Evolutionary conservation across 2,888 invertebrate species (phyloP), one percentile per base, ranked within the genome.

Genomic region (Mythimna loreyi): DNA sequence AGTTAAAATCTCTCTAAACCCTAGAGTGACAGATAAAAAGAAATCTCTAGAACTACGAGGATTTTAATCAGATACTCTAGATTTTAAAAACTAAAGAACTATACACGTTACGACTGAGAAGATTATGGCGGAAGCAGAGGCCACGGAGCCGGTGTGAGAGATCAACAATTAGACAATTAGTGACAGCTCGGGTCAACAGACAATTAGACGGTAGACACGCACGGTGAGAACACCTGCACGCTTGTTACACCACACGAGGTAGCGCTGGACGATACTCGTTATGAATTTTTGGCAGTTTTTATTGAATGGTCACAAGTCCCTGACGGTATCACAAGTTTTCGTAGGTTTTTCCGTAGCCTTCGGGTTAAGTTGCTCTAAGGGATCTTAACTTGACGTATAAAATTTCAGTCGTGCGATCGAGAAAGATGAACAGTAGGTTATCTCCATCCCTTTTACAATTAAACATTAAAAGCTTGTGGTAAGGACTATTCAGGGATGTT

Each of bases 131-230:
- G 23, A 62, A 36, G 33, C 61, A 5, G 23, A 13, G 23, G 21
- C 36, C 25, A 13, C 13, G 6, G 28, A 64, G 19, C 36, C 45
- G 1, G 25, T 16, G 40, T 52, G n/a, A 25, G 28, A 23, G 28
- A 23, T 25, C 23, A 53, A 9, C 25, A 33, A 65, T 65, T 74
- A 65, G 13, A 47, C 21, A 55, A 55, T 55, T 55, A 73, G 28
- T 28, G 13, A 19, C 16, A 53, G 28, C 11, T 30, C n/a, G 45
- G 16, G 33, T 23, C 52, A 53, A 52, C 23, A 30, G 16, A 25
- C 36, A 63, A 63, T 70, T 67, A 67, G 53, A 13, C 25, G n/a
- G 40, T 40, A 40, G 40, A 40, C 40, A 16, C 33, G 28, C 36
- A 5, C 36, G 19, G 5, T 28, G 28, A 0, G 16, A 40, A 19